Base-by-base conservation (phyloP, 1,140 invertebrate genomes). In the Papilio machaon region DNA sequence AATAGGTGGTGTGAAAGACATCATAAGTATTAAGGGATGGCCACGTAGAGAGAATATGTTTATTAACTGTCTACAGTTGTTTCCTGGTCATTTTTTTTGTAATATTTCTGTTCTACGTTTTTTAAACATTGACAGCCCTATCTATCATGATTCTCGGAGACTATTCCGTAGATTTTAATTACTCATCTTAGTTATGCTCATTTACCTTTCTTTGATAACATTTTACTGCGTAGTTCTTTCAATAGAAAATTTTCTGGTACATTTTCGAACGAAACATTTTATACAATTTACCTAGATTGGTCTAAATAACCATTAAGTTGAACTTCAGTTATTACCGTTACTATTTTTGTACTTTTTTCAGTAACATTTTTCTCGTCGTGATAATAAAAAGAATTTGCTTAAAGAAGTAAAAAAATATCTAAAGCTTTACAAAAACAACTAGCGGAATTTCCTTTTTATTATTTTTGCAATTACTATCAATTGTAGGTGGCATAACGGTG, bases 181-280 rank as follows among this genome's bases (percentile, higher is more conserved):
- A 10, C 54, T 58, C n/a, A 19, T 58, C 54, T 58, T 58, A 58
- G 54, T 58, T 58, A 58, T 58, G 7, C 19, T 30, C 23, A 2
- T 30, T 30, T 30, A 30, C 23, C 38, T 73, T 43, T 73, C 17
- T 73, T 1, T 73, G 30, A 73, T 38, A n/a, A 46, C 2, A 7
- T 46, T 58, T 58, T 58, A 70, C 64, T 70, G 64, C 64, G 30
- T 70, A 35, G 64, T 70, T 70, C n/a, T 58, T 19, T n/a, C 2
- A 9, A 58, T 7, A 0, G 15, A 19, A 58, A 19, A 8, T 58
- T 1, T 58, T 58, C 54, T 19, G 7, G 5, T 19, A 9, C 17
- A 58, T 19, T 19, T 58, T 19, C 6, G 17, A 1, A 7, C 17
- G 52, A 17, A 54, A 0, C 23, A 30, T 30, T 43, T 43, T 7